These are phyloP conservation scores for Aphodius sticticus DNA, from an alignment of 2,888 invertebrate species.

Conservation along the genomic window DNA sequence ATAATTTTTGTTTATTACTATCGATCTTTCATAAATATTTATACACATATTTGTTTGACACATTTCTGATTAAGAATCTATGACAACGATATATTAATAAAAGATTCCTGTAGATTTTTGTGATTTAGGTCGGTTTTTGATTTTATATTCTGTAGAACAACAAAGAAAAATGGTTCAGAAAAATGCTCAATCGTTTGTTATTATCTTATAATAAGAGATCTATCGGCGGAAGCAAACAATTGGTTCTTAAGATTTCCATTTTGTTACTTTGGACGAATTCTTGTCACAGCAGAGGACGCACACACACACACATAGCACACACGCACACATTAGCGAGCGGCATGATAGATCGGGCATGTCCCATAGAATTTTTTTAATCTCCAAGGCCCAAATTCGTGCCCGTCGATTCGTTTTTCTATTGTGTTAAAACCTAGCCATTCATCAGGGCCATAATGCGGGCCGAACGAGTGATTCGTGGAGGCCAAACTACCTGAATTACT, in stretches of 20 bases:
- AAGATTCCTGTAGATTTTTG: too few species aligned
- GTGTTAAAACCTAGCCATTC: constrained; percentile 20
- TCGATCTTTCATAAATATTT: too few species aligned
- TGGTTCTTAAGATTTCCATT: neutral
- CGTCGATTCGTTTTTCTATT: constrained; percentile 19
- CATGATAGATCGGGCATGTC: constrained; percentile 15
- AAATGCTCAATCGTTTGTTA: too few species aligned
- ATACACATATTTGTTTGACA: too few species aligned
- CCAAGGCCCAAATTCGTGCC: constrained; percentile 25
- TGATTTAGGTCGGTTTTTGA: too few species aligned
- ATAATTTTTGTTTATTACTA: too few species aligned
- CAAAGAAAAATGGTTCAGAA: too few species aligned
- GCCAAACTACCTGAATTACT: constrained; percentile 25
- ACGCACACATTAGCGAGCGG: constrained; percentile 6
- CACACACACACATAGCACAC: neutral
- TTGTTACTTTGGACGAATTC: neutral
- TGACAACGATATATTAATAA: too few species aligned
- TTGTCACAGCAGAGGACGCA: neutral
- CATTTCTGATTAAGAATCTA: too few species aligned
- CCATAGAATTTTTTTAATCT: constrained; percentile 20
- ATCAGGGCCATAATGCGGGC: constrained; percentile 19
- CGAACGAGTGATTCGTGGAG: constrained; percentile 17
- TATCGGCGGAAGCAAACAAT: neutral
- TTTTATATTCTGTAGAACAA: too few species aligned
- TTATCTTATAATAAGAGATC: too few species aligned